Percentiles rank a stretch among this genome's conserved stretches.
phyloP scores from a whole-genome alignment of 2,113 vertebrate genomes.

The Rhombomys opimus region DNA sequence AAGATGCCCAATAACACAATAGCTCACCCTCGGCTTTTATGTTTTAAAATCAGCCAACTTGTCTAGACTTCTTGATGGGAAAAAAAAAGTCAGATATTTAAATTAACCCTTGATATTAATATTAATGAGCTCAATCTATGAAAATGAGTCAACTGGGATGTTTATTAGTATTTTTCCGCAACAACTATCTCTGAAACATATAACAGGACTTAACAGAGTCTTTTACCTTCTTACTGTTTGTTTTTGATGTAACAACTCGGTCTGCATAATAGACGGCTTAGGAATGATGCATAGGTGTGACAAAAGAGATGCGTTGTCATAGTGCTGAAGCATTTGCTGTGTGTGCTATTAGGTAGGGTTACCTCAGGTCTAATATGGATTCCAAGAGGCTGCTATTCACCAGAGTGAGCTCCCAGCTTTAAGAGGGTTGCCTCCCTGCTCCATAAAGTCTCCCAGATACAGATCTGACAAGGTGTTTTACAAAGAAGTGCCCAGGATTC shows the following conservation, averaged over 20 bases:
- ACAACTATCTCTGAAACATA: neutral
- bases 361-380: neutral
- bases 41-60: conserved; percentile 26
- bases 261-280: neutral
- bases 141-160: conserved; percentile 23
- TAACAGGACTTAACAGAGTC: neutral
- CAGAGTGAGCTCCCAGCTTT: neutral
- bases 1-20: neutral
- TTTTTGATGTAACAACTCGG: neutral
- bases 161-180: conserved; percentile 23
- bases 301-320: neutral
- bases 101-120: conserved; percentile 47
- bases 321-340: neutral
- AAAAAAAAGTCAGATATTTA: conserved; percentile 38
- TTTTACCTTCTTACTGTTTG: conserved; percentile 31
- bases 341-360: neutral
- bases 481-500: conserved; percentile 10
- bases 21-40: neutral
- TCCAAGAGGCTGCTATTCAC: neutral
- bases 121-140: conserved; percentile 23
- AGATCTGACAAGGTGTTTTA: neutral
- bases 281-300: neutral
- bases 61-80: neutral
- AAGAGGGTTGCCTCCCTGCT: neutral
- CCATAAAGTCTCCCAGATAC: neutral